Conservation (phyloP, 2,797 vertebrate genomes). For the Rhinichthys osculus region DNA sequence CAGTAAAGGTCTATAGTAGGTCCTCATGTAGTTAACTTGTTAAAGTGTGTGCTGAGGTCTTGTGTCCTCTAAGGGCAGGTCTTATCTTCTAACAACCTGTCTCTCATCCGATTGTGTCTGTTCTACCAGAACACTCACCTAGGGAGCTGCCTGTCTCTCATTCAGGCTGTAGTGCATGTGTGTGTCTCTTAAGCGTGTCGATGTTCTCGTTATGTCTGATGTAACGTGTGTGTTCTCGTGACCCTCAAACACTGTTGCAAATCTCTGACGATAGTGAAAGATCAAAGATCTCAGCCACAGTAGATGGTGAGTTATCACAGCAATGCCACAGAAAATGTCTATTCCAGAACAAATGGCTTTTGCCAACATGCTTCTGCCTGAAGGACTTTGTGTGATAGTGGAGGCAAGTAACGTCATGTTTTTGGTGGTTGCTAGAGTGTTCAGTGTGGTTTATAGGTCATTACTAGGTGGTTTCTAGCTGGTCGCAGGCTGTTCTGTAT, state of each 20-base stretch:
- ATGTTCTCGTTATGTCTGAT: slow-evolving; percentile 12
- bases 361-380: not conserved
- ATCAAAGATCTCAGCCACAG: slow-evolving; percentile 10
- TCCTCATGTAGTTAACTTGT: not conserved
- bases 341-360: not conserved
- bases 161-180: not conserved
- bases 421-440: not conserved
- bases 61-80: slow-evolving; percentile 76
- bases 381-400: not conserved
- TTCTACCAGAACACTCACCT: slow-evolving; percentile 81
- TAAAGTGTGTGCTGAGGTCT: slow-evolving; percentile 16
- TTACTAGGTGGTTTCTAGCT: not conserved
- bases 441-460: not conserved
- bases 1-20: not conserved
- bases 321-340: not conserved
- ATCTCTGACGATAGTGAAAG: not conserved
- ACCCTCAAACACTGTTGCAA: not conserved
- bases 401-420: not conserved
- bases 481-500: not conserved
- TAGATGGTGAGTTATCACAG: slow-evolving; percentile 28
- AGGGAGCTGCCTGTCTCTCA: slow-evolving; percentile 57
- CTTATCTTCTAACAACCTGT: slow-evolving; percentile 82
- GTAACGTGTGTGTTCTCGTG: not conserved
- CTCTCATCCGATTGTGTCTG: slow-evolving; percentile 76
- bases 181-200: too few relatives aligned